Evolutionary conservation across 2,797 vertebrate species (phyloP), one percentile per base, ranked within the genome.

Genomic region (Zenarchopterus dispar): DNA sequence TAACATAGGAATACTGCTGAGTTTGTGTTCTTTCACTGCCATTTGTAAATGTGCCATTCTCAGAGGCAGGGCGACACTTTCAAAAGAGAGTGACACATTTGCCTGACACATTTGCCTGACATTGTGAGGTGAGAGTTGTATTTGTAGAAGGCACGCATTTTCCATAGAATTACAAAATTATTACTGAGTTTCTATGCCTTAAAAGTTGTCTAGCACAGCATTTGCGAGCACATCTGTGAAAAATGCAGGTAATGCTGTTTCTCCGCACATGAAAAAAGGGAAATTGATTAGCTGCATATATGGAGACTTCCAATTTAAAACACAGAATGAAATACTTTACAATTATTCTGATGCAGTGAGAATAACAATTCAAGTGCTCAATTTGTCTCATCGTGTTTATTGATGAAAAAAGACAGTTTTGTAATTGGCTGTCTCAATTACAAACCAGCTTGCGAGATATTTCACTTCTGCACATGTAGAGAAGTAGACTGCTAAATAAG

Each of bases 1-100:
- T 76, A 88, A 85, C 44, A 22, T 26, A 56, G 28, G 50, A 8
- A 36, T 58, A 39, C 16, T 70, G 84, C 85, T 74, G 79, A 84
- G 66, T 54, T 62, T 73, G 84, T 88, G 73, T 17, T 39, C 60
- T 80, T 59, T 58, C 26, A 13, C 68, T 56, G 52, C 28, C 52
- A 73, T 82, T 55, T 75, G 51, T 80, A 70, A 72, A 50, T 55
- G 33, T 65, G 66, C 39, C 68, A 60, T 54, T 45, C 45, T 60
- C 43, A 45, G 44, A 19, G 8, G 51, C 24, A 51, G 53, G 36
- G 56, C 71, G 22, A 52, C 26, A 56, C 43, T 39, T 21, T 7
- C 44, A 42, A 56, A 57, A 8, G 26, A 22, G 47, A 31, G 56
- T 58, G 73, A 50, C 28, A 71, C 28, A 56, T 64, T 60, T 57